phyloP scores from a whole-genome alignment of 2,888 invertebrate species.

The Mactromeris polynyma region DNA sequence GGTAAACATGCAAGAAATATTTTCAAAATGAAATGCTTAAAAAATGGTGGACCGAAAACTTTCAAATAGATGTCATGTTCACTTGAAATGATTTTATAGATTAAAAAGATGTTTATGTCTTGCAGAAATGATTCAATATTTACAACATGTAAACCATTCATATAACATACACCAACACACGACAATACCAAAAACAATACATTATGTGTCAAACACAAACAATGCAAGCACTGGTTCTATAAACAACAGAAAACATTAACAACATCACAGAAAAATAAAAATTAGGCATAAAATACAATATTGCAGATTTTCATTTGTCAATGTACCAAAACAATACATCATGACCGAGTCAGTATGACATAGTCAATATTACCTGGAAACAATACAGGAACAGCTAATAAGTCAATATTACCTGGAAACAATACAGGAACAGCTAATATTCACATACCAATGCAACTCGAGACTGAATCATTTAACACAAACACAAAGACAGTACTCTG shows the following conservation, averaged over 20 bases:
- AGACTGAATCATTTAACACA: not conserved
- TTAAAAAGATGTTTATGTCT: not conserved
- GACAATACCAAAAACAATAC: not conserved
- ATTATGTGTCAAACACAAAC: conserved; percentile 1
- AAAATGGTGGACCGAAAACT: not conserved
- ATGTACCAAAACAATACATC: not conserved
- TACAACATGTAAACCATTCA: not conserved
- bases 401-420: not conserved
- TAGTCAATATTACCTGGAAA: not conserved
- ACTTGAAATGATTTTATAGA: not conserved
- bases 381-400: not conserved
- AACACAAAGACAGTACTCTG: not conserved
- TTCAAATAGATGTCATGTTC: not conserved
- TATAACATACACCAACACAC: not conserved
- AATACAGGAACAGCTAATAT: not conserved
- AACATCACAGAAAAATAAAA: conserved; percentile 15
- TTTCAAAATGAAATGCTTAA: not conserved
- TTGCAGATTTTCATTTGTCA: conserved; percentile 9
- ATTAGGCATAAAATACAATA: conserved; percentile 7
- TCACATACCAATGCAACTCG: not conserved
- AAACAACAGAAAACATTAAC: not conserved
- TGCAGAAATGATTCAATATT: not conserved
- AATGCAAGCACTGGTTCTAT: conserved; percentile 4
- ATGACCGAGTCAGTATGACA: not conserved
- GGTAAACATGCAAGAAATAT: too few species aligned